Base-by-base conservation (phyloP, 2,113 vertebrate species). In the Alosa alosa region DNA sequence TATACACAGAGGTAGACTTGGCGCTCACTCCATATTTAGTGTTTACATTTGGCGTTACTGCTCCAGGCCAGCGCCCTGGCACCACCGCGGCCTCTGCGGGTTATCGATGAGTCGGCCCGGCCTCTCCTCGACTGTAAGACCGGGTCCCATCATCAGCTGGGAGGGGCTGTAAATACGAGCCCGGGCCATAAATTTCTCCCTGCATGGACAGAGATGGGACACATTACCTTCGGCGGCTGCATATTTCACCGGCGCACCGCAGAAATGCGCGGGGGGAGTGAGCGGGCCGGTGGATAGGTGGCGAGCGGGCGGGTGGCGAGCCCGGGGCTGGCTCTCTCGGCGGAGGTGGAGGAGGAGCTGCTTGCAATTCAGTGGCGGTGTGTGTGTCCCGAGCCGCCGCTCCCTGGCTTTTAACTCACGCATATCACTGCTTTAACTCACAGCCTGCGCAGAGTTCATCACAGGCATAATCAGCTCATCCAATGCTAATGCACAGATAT, bases 191-290 rank as follows among this genome's bases (percentile, higher is more conserved):
- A 92, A 95, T 95, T 91, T 94, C 92, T 90, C 92, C 31, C 90
- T 85, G 85, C 89, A 81, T 84, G 88, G 93, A 93, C 92, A 90
- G 92, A 94, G 94, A 94, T 93, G 90, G 94, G 92, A 93, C 91
- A 90, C 93, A 94, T 95, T 94, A 93, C 91, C 92, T 95, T 94
- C 94, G 92, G 90, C 91, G 86, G 91, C 88, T 90, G 90, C 91
- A 94, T 95, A 94, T 95, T 94, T 95, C 93, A 94, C 90, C 88
- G 86, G 44, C 88, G 92, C 91, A 91, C 90, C 86, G 85, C 90
- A 6, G 91, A 93, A 94, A 93, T 90, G 90, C 91, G 85, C 10
- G 36, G 72, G 72, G 84, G 84, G 91, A 88, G 86, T 83, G 84
- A 89, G 89, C 39, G 89, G 88, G 87, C 89, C 91, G 89, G 90